These are phyloP conservation scores for Pristionchus maxplancki DNA, from an alignment of 2,888 invertebrate genomes.

Conservation along the genomic window DNA sequence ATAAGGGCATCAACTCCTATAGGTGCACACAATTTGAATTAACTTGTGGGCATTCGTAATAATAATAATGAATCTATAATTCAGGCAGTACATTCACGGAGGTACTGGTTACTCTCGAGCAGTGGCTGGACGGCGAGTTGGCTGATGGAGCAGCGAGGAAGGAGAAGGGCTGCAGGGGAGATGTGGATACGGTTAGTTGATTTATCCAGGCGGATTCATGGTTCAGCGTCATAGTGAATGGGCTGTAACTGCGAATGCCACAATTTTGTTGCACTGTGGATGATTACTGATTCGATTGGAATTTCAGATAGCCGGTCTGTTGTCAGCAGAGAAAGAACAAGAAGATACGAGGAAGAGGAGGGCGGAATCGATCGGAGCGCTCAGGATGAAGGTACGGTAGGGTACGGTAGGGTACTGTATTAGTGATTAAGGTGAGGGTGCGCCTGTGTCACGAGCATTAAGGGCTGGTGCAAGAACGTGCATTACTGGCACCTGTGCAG, in stretches of 20 bases:
- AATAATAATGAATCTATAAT: background rate
- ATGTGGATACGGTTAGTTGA: conserved; percentile 88
- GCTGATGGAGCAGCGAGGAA: conserved; percentile 40
- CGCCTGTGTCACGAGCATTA: too few relatives aligned
- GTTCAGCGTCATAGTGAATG: too few relatives aligned
- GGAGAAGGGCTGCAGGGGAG: conserved; percentile 90
- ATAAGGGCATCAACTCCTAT: too few relatives aligned
- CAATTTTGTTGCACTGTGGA: background rate
- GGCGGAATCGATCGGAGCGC: conserved; percentile 64
- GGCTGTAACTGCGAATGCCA: too few relatives aligned
- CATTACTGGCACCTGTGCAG: too few relatives aligned
- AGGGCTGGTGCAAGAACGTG: too few relatives aligned
- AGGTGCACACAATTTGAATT: too few relatives aligned
- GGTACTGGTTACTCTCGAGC: conserved; percentile 89
- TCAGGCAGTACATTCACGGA: conserved; percentile 95
- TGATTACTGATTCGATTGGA: background rate
- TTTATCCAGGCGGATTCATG: too few relatives aligned
- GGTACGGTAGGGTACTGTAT: background rate
- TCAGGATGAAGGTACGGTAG: conserved; percentile 59
- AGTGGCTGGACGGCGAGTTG: conserved; percentile 85
- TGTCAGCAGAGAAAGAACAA: conserved; percentile 88
- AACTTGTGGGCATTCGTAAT: too few relatives aligned
- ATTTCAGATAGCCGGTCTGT: conserved; percentile 84
- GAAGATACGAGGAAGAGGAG: conserved; percentile 64
- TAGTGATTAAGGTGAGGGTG: too few relatives aligned